Evolutionary conservation across 1,140 invertebrate species (phyloP), one percentile per base, ranked within the genome.

Genomic region (Papilio dardanus): DNA sequence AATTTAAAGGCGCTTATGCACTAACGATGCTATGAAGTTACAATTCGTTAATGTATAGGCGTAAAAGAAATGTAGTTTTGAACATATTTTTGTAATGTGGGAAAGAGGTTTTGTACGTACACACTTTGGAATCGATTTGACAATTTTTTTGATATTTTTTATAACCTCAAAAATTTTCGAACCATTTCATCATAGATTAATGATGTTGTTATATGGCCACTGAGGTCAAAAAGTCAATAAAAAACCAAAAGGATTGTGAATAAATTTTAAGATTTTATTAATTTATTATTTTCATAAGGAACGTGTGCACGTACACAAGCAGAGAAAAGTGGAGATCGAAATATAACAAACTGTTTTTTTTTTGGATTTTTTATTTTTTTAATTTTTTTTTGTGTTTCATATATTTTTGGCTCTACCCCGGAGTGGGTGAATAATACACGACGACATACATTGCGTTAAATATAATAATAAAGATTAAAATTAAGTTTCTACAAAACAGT

Each of bases 341-440:
- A 88, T 89, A 83, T 84, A 80, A 86, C 74, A 86, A 89, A 88
- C 79, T 81, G 77, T 78, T 79, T 79, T 85, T 86, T 86, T 79
- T 79, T 68, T 74, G 81, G 76, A 82, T 82, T 80, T 75, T 79
- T 76, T 77, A n/a, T 73, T 77, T 76, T 81, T 82, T 79, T 80
- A 80, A 76, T 81, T 84, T 78, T 79, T 79, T 83, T 85, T 77
- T 84, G 86, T 88, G 82, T 69, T 77, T 75, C 79, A 74, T 83
- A n/a, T n/a, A n/a, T 79, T 81, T 87, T 86, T 82, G 83, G 79
- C 76, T 85, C 90, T 92, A 91, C 77, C 88, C 90, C 91, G 90
- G 88, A 87, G 85, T 74, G 89, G 89, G 88, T 79, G 81, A 87
- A 84, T 86, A 81, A 83, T 83, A 90, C 88, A 91, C 90, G 89